These are phyloP conservation scores for Zaprionus africanus DNA, from an alignment of 1,140 invertebrate species.

Conservation along the genomic window DNA sequence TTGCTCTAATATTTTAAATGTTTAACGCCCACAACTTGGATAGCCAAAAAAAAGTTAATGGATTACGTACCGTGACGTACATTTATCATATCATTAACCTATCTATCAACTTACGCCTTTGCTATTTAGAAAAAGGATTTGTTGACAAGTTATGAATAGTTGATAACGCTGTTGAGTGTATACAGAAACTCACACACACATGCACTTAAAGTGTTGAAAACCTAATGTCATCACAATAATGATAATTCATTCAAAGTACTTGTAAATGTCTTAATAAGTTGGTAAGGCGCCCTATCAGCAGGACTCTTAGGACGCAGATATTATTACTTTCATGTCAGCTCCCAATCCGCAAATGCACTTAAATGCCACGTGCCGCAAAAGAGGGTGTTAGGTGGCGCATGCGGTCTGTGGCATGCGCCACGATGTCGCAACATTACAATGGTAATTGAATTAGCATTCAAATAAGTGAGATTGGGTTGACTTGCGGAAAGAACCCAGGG, in stretches of 20 bases:
- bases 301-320: conserved; percentile 2
- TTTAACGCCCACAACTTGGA: too few species aligned
- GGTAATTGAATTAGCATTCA: conserved; percentile 40
- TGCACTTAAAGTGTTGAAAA: neutral
- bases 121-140: too few species aligned
- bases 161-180: neutral
- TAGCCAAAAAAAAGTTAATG: too few species aligned
- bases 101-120: too few species aligned
- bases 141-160: neutral
- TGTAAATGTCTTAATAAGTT: conserved; percentile 9
- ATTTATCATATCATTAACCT: too few species aligned
- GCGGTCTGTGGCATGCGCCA: neutral
- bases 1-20: too few species aligned
- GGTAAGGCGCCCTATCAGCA: neutral
- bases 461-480: conserved; percentile 1
- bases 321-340: conserved; percentile 6
- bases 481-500: neutral
- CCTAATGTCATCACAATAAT: conserved; percentile 27
- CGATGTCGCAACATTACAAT: conserved; percentile 13
- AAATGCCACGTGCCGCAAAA: conserved; percentile 53
- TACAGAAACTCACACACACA: neutral
- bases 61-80: too few species aligned
- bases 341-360: conserved; percentile 60
- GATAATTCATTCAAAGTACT: conserved; percentile 31
- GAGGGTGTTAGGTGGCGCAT: neutral